phyloP scores from a whole-genome alignment of 2,888 invertebrate species.

The Drosophila vallismaia region DNA sequence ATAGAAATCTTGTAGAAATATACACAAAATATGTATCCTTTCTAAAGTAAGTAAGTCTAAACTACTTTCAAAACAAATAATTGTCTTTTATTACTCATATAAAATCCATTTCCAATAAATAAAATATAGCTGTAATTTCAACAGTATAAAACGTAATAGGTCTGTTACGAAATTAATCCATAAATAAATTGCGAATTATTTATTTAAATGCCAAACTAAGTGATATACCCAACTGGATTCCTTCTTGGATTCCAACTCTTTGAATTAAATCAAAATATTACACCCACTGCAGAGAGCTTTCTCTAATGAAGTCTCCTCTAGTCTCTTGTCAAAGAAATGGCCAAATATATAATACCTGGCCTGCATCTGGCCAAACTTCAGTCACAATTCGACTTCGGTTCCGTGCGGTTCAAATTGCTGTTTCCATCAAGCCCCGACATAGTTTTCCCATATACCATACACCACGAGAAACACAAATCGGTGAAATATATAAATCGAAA shows the following conservation, averaged over 20 bases:
- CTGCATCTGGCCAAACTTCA: constrained; percentile 55
- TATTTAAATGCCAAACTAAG: not conserved
- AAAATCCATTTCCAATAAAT: not conserved
- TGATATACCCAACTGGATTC: not conserved
- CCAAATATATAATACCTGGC: constrained; percentile 61
- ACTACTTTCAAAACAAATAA: too few species aligned
- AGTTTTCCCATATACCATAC: constrained; percentile 25
- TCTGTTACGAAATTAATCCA: not conserved
- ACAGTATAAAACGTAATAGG: not conserved
- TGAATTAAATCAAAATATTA: not conserved
- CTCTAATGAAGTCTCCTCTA: constrained; percentile 21
- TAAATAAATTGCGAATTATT: not conserved
- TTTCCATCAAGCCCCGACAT: constrained; percentile 14
- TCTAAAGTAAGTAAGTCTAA: too few species aligned
- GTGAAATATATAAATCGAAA: constrained; percentile 15
- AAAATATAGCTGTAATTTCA: not conserved
- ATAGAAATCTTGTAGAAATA: too few species aligned
- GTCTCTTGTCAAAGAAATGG: constrained; percentile 27
- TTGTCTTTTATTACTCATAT: not conserved
- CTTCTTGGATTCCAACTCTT: not conserved
- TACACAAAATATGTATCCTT: too few species aligned
- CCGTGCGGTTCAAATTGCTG: constrained; percentile 23
- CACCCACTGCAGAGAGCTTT: constrained; percentile 45
- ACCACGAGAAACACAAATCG: constrained; percentile 15
- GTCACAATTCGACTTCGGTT: constrained; percentile 48